phyloP scores from a whole-genome alignment of 2,113 vertebrate genomes.

The Protobothrops mucrosquamatus region DNA sequence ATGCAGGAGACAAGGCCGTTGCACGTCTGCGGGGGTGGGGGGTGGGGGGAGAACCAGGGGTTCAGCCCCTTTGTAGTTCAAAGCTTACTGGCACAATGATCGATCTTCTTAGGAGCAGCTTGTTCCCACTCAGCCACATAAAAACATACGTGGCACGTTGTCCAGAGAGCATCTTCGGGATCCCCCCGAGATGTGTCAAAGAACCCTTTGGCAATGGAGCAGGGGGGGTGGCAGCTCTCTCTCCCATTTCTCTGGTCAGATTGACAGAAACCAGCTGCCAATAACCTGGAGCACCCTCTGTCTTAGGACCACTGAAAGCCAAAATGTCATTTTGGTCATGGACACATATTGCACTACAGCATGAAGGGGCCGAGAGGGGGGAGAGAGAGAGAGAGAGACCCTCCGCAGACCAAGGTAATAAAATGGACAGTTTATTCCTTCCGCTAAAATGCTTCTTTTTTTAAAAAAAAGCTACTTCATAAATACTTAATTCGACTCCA shows the following conservation, averaged over 20 bases:
- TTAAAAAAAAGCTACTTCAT: constrained; percentile 48
- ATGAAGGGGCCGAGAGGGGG: constrained; percentile 29
- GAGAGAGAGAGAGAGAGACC: constrained; percentile 9
- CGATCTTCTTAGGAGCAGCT: constrained; percentile 42
- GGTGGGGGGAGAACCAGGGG: constrained; percentile 47
- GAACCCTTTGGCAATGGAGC: constrained; percentile 39
- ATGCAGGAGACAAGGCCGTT: constrained; percentile 51
- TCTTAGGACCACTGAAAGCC: constrained; percentile 49
- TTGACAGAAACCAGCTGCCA: constrained; percentile 63
- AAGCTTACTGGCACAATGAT: constrained; percentile 35
- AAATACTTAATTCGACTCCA: constrained; percentile 63
- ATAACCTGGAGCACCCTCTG: constrained; percentile 35
- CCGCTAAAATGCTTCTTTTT: constrained; percentile 59
- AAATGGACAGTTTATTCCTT: constrained; percentile 57
- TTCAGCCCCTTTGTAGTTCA: constrained; percentile 49
- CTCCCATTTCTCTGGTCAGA: constrained; percentile 37
- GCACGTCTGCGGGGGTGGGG: constrained; percentile 23
- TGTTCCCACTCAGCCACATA: constrained; percentile 42
- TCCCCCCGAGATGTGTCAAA: constrained; percentile 26
- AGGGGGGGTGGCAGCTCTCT: constrained; percentile 13
- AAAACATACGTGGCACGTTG: constrained; percentile 28
- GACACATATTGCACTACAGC: constrained; percentile 59
- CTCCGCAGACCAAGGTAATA: constrained; percentile 58
- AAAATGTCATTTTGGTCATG: constrained; percentile 54
- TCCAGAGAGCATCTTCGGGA: constrained; percentile 41